A percentile compares a stretch with the other conserved stretches of the same genome.
Conservation (phyloP, 2,888 invertebrate species). For the Scaptomyza caliginosa region DNA sequence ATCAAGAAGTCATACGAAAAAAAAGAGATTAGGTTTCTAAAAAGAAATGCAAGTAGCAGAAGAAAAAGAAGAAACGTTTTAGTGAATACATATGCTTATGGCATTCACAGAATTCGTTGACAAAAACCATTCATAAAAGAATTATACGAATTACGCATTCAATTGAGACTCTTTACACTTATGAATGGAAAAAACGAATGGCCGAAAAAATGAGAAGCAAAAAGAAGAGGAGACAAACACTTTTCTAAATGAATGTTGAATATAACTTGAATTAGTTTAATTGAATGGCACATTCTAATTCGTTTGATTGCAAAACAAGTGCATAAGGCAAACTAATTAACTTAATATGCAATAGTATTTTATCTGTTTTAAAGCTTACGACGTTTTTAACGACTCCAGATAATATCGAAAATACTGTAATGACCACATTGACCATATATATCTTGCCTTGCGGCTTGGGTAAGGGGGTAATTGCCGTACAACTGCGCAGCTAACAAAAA, state of each 20-base stretch:
- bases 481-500: conserved; percentile 48
- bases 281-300: too few relatives aligned
- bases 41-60: neutral
- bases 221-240: neutral
- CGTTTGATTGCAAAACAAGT: too few relatives aligned
- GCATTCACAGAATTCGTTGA: too few relatives aligned
- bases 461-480: conserved; percentile 54
- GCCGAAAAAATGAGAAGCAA: neutral
- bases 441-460: conserved; percentile 50
- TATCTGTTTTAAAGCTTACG: neutral
- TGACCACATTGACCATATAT: conserved; percentile 46
- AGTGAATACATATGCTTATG: too few relatives aligned
- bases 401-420: conserved; percentile 29
- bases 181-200: too few relatives aligned
- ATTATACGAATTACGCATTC: neutral
- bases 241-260: neutral
- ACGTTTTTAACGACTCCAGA: conserved; percentile 48
- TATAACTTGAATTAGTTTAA: too few relatives aligned
- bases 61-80: too few relatives aligned
- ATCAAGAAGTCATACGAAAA: neutral
- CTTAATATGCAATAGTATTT: too few relatives aligned
- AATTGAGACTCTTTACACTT: neutral
- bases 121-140: neutral
- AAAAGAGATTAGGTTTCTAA: conserved; percentile 1
- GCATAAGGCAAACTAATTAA: too few relatives aligned